Evolutionary conservation across 2,113 vertebrate species (phyloP).

Genomic region (Crocuta crocuta): DNA sequence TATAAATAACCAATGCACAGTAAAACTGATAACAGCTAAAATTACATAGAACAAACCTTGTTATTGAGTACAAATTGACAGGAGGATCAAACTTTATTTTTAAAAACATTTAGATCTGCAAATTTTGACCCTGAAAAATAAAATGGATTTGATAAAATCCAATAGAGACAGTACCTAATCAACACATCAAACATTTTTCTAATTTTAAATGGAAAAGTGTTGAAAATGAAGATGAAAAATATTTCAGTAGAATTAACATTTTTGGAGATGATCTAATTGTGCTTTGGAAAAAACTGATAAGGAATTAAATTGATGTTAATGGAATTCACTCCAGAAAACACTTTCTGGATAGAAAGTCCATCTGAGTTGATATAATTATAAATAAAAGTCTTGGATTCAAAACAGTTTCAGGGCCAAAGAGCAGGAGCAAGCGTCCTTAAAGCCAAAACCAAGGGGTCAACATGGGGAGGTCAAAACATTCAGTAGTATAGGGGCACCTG

Average conservation of each 20-base stretch:
- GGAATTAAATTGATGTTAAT: constrained; percentile 66
- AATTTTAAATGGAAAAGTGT: constrained; percentile 59
- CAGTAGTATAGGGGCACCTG: background rate
- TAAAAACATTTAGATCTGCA: background rate
- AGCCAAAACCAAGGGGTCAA: constrained; percentile 25
- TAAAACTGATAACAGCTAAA: background rate
- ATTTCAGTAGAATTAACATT: constrained; percentile 56
- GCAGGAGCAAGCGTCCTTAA: background rate
- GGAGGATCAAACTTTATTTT: background rate
- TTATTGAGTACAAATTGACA: constrained; percentile 14
- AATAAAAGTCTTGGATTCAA: constrained; percentile 64
- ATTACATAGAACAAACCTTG: background rate
- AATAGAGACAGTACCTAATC: constrained; percentile 36
- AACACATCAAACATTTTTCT: constrained; percentile 58
- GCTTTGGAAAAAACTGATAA: constrained; percentile 48
- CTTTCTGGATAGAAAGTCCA: constrained; percentile 41
- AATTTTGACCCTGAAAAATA: background rate
- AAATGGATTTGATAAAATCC: constrained; percentile 39
- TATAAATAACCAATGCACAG: background rate
- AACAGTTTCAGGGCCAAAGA: constrained; percentile 38
- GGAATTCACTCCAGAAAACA: constrained; percentile 60
- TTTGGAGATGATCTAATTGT: constrained; percentile 60
- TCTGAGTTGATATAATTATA: constrained; percentile 54
- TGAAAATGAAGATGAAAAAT: constrained; percentile 53
- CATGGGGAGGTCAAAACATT: background rate